Evolutionary conservation across 1,140 invertebrate genomes (phyloP), one percentile per base, ranked within the genome.

Genomic region (Condylostylus longicornis): DNA sequence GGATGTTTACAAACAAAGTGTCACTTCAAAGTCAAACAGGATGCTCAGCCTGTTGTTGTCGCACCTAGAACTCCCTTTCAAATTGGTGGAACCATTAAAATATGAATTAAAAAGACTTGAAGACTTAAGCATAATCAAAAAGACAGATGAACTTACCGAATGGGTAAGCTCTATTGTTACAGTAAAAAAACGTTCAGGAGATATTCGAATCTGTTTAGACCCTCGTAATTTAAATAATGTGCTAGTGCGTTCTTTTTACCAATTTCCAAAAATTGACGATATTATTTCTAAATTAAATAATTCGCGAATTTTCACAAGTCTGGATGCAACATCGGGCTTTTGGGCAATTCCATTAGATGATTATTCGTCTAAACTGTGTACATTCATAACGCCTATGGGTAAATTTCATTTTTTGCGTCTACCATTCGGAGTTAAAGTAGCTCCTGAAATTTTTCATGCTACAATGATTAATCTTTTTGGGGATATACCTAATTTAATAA

Each of bases 301-400:
- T 17, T 47, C 54, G 19, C 49, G 50, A 42, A 48, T 44, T 41
- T 67, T 61, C 44, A 51, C 53, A 4, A 55, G 51, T 10, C 38
- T 67, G 15, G 65, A 69, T 50, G 53, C 54, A 4, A 55, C 46
- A 37, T 47, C 41, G 33, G 54, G 59, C 7, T 68, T 64, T 49
- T 65, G 58, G 55, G 54, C 63, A 40, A 47, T 67, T 20, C 44
- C 48, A 35, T 45, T 70, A 18, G 39, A 43, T 33, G 41, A 61
- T 19, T 42, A 60, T 28, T 57, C 50, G 40, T 46, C 45, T 25
- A 42, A 53, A 35, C 42, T 66, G 5, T 58, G 51, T 13, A 68
- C 67, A 25, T 67, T 68, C 46, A 58, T 46, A 18, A 65, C 64
- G 15, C 61, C 62, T 8, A 65, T 61, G 52, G 64, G 59, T 51